Conservation (phyloP, 2,888 invertebrate genomes). For the Morinoia aosen region DNA sequence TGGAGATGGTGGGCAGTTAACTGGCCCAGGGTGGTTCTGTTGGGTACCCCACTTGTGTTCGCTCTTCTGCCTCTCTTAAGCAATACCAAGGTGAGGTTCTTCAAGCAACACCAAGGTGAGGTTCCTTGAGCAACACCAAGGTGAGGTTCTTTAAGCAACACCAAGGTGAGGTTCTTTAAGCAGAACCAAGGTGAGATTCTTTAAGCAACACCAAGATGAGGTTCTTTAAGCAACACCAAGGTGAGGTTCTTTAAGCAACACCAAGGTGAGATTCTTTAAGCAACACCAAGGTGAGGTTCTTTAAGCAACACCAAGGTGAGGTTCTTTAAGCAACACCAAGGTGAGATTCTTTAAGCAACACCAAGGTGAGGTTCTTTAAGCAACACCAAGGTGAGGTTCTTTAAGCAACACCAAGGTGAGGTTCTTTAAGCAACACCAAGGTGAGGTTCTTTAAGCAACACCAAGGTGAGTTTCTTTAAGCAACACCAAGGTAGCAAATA, state of each 20-base stretch:
- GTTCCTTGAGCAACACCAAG: not conserved
- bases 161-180: not conserved
- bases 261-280: not conserved
- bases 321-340: not conserved
- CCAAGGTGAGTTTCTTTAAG: too few species aligned
- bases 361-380: not conserved
- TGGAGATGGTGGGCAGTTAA: constrained; percentile 18
- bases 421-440: constrained; percentile 27
- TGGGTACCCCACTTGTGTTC: constrained; percentile 42
- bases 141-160: too few species aligned
- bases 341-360: not conserved
- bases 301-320: not conserved
- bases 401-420: too few species aligned
- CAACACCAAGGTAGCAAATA: constrained; percentile 19
- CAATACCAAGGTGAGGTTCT: constrained; percentile 38
- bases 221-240: not conserved
- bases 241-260: not conserved
- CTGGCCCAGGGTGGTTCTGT: constrained; percentile 42
- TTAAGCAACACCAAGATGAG: not conserved
- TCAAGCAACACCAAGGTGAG: not conserved
- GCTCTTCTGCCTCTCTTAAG: constrained; percentile 36
- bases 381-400: not conserved
- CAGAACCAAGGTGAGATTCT: constrained; percentile 35
- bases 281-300: not conserved
- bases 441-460: constrained; percentile 39